Evolutionary conservation across 2,113 vertebrate genomes (phyloP), one percentile per base, ranked within the genome.

Genomic region (Salminus brasiliensis): DNA sequence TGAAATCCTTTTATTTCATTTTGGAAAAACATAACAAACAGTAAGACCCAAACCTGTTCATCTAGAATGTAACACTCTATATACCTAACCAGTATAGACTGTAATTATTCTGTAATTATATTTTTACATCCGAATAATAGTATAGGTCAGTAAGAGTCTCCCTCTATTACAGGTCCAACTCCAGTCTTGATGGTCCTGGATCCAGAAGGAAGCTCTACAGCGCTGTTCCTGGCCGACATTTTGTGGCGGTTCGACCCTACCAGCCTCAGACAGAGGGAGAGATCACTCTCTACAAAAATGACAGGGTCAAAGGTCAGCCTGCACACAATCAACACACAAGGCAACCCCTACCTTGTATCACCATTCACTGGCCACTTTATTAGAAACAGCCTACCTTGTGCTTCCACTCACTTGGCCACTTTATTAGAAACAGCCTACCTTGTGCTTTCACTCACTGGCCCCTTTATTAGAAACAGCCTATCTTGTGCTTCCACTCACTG

Each of bases 131-230:
- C 8, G 3, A 36, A 3, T 36, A 8, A 36, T 3, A 36, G 8
- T 36, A 3, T 36, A 15, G 1, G 1, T 45, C 43, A 45, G 7
- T 11, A 6, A 10, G 7, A 4, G 43, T 68, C 12, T 39, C 13
- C 5, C 49, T 59, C 4, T 81, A 4, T 11, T 74, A 4, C 88
- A 94, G 83, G 81, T 89, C 95, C 34, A 90, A 91, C 85, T 88
- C 91, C 87, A 93, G 92, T 73, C 88, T 92, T 27, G 94, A 96
- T 84, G 90, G 85, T 62, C 92, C 90, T 4, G 95, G 93, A 81
- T 87, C 94, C 80, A 93, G 95, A 76, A 93, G 96, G 89, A 99
- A 98, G 88, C 94, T 99, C 49, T 99, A 99, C 91, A 99, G 96
- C 0, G 97, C 97, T 0, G 95, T 98, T 18, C 97, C 97, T 0